Conservation (phyloP, 2,797 vertebrate species). For the Typhlichthys eigenmanni region DNA sequence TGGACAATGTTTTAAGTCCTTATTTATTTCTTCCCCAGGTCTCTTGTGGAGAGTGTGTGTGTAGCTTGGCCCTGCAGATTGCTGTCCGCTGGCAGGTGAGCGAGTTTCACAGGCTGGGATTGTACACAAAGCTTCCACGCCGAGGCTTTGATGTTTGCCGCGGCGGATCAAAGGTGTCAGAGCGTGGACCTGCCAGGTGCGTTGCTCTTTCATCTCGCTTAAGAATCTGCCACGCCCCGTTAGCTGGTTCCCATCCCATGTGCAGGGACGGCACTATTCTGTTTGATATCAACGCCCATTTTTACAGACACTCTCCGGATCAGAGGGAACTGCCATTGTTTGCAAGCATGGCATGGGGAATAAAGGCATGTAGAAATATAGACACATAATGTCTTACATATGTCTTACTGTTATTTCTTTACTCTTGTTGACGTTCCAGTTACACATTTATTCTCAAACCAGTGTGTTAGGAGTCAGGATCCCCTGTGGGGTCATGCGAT, state of each 20-base stretch:
- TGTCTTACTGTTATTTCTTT: conserved; percentile 2
- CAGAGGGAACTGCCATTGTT: too few relatives aligned
- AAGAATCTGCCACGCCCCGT: conserved; percentile 41
- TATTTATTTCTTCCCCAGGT: conserved; percentile 19
- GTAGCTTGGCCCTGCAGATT: conserved; percentile 55
- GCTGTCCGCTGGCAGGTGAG: conserved; percentile 46
- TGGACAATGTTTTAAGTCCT: not conserved
- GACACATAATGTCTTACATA: conserved; percentile 3
- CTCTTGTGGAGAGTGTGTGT: conserved; percentile 37
- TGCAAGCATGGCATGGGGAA: not conserved
- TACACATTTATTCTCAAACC: too few relatives aligned
- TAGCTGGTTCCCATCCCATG: conserved; percentile 48
- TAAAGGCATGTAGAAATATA: not conserved
- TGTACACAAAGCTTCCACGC: conserved; percentile 56
- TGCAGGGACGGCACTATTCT: conserved; percentile 31
- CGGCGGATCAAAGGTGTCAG: conserved; percentile 70
- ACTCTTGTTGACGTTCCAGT: conserved; percentile 15
- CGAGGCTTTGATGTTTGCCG: conserved; percentile 70
- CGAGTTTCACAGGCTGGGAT: conserved; percentile 39
- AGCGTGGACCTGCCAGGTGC: conserved; percentile 63
- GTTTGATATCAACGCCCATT: conserved; percentile 13
- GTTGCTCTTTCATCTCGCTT: conserved; percentile 64
- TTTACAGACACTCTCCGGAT: not conserved
- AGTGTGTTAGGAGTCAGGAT: too few relatives aligned
- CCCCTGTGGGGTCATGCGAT: too few relatives aligned